Base-by-base conservation (phyloP, 2,888 invertebrate species). In the Orchesella flavescens region DNA sequence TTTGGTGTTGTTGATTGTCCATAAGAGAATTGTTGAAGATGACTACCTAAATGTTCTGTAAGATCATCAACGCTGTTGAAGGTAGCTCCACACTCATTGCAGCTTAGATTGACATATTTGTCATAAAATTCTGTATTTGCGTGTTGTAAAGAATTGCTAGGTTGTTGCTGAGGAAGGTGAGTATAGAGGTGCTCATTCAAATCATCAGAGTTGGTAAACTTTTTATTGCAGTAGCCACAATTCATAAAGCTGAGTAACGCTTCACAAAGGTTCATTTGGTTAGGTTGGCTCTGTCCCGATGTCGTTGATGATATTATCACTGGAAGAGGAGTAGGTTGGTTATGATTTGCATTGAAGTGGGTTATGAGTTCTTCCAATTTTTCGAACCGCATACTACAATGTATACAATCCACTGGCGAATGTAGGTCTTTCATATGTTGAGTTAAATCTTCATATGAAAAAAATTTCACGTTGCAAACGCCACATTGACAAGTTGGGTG, bases 401-500 rank as follows among this genome's bases (percentile, higher is more conserved):
- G 66, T 4, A 61, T 4, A 24, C 83, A 83, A 19, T 83, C 83
- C 13, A 66, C 74, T 0, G 78, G 66, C 0, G 74, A 59, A 63
- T 83, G 83, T 1, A 83, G 44, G 3, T 68, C 55, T 24, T 74
- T 78, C 83, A 78, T 74, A 17, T 83, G 83, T 19, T 68, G 61
- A 0, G 78, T 78, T 4, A 78, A 44, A 24, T 83, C 83, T 69
- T 83, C 83, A 44, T 78, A 69, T 3, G 78, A 73, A 17, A 83
- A 83, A 44, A 78, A 83, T 19, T 83, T 83, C 15, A 78, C 44
- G 61, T 68, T 53, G 43, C 83, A 83, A 5, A 83, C 15, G 1
- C 83, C 78, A 24, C 83, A 83, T 19, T 83, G 83, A 57, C 78
- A 83, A 1, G 83, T 78, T 1, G 83, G 83, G 55, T 83, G 83